Percentiles rank a stretch among this genome's conserved stretches.
phyloP scores from a whole-genome alignment of 2,797 vertebrate genomes.

The Heteromormyrus szaboi region DNA sequence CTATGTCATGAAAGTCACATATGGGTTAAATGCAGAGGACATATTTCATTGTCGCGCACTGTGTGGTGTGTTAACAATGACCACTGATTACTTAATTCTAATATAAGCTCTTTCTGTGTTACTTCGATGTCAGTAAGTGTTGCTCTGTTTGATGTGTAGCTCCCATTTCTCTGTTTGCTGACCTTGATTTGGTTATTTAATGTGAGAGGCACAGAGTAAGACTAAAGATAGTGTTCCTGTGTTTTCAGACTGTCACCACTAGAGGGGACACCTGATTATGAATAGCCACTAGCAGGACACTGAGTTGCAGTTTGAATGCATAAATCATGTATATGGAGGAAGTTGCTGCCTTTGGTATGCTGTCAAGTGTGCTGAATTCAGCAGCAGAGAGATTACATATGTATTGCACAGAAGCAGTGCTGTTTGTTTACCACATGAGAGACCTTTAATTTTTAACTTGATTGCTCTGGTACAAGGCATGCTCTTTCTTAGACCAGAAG shows the following conservation, averaged over 20 bases:
- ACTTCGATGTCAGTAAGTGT: not conserved
- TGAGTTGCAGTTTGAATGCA: not conserved
- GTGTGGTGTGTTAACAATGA: too few species aligned
- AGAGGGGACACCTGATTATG: not conserved
- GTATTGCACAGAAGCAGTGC: not conserved
- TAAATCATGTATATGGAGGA: not conserved
- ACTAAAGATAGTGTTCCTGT: not conserved
- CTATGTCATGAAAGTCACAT: too few species aligned
- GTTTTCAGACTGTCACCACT: not conserved
- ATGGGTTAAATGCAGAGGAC: too few species aligned
- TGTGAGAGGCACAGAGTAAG: conserved; percentile 8
- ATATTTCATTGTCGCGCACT: too few species aligned
- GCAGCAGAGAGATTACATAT: not conserved
- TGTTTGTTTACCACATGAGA: not conserved
- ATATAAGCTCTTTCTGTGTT: not conserved
- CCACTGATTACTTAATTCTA: too few species aligned
- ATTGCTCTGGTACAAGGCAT: not conserved
- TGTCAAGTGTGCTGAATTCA: not conserved
- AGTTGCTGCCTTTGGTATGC: not conserved
- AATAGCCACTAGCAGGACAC: not conserved
- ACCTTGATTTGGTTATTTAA: conserved; percentile 6
- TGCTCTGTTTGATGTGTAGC: not conserved
- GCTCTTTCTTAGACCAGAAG: not conserved
- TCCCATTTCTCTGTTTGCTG: not conserved
- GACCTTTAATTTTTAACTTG: not conserved